A percentile compares a stretch with the other conserved stretches of the same genome.
Evolutionary conservation across 2,888 invertebrate genomes (phyloP).

Genomic region (Ferrisia virgata): DNA sequence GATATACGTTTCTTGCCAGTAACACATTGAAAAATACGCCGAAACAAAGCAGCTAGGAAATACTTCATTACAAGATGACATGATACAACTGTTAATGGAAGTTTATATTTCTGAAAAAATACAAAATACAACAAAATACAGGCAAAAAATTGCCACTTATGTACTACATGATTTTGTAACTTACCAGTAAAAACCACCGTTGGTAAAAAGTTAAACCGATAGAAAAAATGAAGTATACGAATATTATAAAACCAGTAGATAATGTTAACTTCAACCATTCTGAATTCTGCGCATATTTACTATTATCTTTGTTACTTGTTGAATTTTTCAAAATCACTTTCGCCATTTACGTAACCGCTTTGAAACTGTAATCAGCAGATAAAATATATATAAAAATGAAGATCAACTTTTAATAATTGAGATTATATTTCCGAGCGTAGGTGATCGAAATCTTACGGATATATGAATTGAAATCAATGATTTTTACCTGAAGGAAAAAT

Average conservation of each 20-base stretch:
- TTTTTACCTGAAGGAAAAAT: background rate
- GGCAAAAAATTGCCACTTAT: background rate
- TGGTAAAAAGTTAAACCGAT: constrained; percentile 97
- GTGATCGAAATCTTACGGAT: background rate
- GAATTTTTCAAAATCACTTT: constrained; percentile 24
- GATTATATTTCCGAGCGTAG: too few species aligned
- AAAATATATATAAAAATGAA: too few species aligned
- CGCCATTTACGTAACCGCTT: background rate
- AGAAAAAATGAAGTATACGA: constrained; percentile 59
- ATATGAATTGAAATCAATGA: background rate
- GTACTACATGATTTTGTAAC: background rate
- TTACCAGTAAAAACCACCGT: constrained; percentile 82
- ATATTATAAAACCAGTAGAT: constrained; percentile 46
- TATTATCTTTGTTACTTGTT: constrained; percentile 28
- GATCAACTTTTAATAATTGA: too few species aligned
- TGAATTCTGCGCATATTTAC: background rate
- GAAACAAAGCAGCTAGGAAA: constrained; percentile 69
- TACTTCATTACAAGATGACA: constrained; percentile 90
- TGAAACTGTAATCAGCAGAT: too few species aligned
- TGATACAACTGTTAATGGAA: constrained; percentile 84
- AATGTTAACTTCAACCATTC: constrained; percentile 35
- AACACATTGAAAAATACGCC: constrained; percentile 59
- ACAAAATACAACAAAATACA: background rate
- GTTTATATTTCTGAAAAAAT: constrained; percentile 70
- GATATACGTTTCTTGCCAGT: constrained; percentile 65